A percentile compares a stretch with the other conserved stretches of the same genome.
Conservation (phyloP, 2,797 vertebrate genomes). For the Platyrinchus mystaceus region DNA sequence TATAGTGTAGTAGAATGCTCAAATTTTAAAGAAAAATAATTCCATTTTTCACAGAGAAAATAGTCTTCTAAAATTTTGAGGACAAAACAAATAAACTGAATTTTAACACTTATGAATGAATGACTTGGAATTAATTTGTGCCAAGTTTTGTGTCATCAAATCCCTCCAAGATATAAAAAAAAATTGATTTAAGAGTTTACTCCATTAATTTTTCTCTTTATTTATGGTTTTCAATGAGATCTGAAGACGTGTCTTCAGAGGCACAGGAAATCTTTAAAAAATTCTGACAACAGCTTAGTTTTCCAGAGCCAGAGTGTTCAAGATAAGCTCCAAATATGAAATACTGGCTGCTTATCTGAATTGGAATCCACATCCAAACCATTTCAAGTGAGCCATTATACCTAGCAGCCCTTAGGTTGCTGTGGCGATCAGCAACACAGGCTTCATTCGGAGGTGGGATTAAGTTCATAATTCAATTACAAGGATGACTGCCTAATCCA, state of each 20-base stretch:
- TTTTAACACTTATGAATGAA: not conserved
- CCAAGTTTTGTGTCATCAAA: not conserved
- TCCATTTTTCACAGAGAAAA: not conserved
- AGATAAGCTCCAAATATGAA: conserved; percentile 38
- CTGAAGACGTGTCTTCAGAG: not conserved
- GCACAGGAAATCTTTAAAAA: not conserved
- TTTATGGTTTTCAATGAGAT: not conserved
- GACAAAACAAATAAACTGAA: not conserved
- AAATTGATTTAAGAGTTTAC: not conserved
- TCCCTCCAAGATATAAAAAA: not conserved
- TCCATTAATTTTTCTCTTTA: not conserved
- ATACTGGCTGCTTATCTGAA: conserved; percentile 29
- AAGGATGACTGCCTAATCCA: conserved; percentile 24
- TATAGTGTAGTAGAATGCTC: not conserved
- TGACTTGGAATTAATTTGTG: not conserved
- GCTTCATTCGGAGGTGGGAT: not conserved
- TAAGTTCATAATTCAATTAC: conserved; percentile 45
- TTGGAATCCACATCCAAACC: conserved; percentile 26
- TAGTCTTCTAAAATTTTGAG: not conserved
- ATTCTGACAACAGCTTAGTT: not conserved
- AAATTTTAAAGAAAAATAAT: not conserved
- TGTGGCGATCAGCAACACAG: not conserved
- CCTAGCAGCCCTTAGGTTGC: not conserved
- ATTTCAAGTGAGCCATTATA: not conserved
- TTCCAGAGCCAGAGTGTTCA: not conserved